Conservation (phyloP, 2,113 vertebrate species). For the Chrysemys picta region DNA sequence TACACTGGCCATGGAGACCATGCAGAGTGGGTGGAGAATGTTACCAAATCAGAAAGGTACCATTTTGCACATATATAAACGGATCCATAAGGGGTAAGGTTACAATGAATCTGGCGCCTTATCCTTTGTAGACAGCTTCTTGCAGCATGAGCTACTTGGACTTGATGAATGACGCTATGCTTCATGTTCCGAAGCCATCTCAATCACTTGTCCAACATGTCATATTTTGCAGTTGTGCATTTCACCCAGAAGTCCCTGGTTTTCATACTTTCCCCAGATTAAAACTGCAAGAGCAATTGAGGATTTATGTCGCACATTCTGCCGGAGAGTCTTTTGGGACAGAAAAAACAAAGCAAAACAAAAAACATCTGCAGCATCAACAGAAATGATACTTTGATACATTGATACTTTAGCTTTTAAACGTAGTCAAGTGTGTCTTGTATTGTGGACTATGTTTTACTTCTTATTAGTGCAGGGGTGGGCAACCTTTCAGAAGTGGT, state of each 20-base stretch:
- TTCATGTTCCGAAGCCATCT: neutral
- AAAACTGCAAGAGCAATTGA: neutral
- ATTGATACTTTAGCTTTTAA: neutral
- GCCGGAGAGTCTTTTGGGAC: neutral
- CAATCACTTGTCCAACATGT: accelerated
- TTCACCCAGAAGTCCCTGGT: accelerated
- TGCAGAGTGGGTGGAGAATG: neutral
- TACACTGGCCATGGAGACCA: neutral
- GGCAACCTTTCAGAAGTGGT: too few relatives aligned
- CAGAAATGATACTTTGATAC: accelerated
- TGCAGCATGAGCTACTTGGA: accelerated
- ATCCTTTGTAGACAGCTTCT: neutral
- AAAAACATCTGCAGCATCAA: accelerated
- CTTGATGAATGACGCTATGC: neutral
- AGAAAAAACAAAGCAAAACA: neutral
- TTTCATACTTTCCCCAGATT: neutral
- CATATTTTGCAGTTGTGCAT: neutral
- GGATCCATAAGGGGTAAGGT: neutral
- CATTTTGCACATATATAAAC: neutral
- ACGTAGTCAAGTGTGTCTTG: accelerated
- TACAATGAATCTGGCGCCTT: neutral
- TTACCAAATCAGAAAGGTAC: neutral
- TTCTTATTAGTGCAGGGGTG: neutral
- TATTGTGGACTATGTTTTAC: neutral
- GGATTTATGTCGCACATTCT: neutral